Conservation (phyloP, 1,140 invertebrate genomes). For the Monomorium pharaonis region DNA sequence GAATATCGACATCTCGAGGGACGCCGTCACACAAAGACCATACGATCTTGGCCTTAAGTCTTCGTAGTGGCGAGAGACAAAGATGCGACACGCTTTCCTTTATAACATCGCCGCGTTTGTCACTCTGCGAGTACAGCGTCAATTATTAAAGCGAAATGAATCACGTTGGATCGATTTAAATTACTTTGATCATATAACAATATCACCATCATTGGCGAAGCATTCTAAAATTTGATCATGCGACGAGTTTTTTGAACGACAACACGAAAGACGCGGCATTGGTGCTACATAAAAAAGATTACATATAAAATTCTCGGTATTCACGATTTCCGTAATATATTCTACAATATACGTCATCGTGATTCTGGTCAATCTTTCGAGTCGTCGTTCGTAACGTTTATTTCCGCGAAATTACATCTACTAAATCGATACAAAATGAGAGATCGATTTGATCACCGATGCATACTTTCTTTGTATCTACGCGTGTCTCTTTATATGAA, state of each 20-base stretch:
- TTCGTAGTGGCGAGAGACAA: conserved; percentile 59
- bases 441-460: conserved; percentile 40
- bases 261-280: conserved; percentile 37
- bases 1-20: conserved; percentile 57
- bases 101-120: conserved; percentile 11
- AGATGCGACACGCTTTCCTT: conserved; percentile 37
- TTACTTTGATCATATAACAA: conserved; percentile 53
- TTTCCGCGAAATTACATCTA: conserved; percentile 36
- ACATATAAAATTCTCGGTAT: conserved; percentile 43
- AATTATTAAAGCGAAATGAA: conserved; percentile 61
- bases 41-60: conserved; percentile 60
- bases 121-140: conserved; percentile 56
- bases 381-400: conserved; percentile 30
- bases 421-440: conserved; percentile 38
- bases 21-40: conserved; percentile 52
- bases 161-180: conserved; percentile 52
- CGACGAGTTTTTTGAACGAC: conserved; percentile 50
- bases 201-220: conserved; percentile 40
- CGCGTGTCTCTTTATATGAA: not conserved
- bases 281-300: conserved; percentile 55
- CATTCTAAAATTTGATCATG: conserved; percentile 41
- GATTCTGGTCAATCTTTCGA: not conserved
- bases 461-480: conserved; percentile 47
- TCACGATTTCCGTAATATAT: conserved; percentile 14
- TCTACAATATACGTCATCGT: not conserved